Base-by-base conservation (phyloP, 1,140 invertebrate species). In the Andrena cerasifolii region DNA sequence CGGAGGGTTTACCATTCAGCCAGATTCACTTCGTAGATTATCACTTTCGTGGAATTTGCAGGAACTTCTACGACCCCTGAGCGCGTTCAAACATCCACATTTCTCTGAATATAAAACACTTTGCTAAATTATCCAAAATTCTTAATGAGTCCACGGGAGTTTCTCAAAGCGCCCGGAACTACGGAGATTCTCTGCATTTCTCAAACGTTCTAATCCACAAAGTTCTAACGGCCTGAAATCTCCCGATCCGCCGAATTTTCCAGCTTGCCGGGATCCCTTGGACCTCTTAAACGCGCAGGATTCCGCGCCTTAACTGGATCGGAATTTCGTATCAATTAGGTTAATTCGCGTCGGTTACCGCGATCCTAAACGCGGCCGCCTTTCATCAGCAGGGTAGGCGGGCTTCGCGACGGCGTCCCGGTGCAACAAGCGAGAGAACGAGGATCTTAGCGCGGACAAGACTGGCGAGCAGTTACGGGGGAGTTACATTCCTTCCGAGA, bases 401-500 rank as follows among this genome's bases (percentile, higher is more conserved):
- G 6, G 10, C 3, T 40, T 3, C 21, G 28, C 3, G 26, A 49
- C 33, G 61, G 45, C 5, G 18, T 26, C 7, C 10, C 1, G 33
- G 28, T 31, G 61, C 66, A 82, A 78, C 54, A 62, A 43, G 18
- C 45, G 73, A 49, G 36, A 51, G 77, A 63, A 62, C 49, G 45
- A 71, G 53, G 59, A 62, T 68, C 68, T 71, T 67, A 54, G 58
- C 28, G 49, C n/a, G 49, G 49, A 31, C 63, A 66, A 82, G 80
- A 72, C 59, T n/a, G 74, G 28, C n/a, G 24, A 26, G 54, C 14
- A 40, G 54, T 47, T 47, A 74, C 40, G 68, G 45, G 40, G 58
- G 82, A 80, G 82, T 83, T 88, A 87, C 79, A 82, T 87, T 82
- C 68, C 75, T 75, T 81, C 59, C 68, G 72, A 86, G 87, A 90